These are phyloP conservation scores for Masnerella sp. DNA, from an alignment of 2,888 invertebrate genomes.

Conservation along the genomic window DNA sequence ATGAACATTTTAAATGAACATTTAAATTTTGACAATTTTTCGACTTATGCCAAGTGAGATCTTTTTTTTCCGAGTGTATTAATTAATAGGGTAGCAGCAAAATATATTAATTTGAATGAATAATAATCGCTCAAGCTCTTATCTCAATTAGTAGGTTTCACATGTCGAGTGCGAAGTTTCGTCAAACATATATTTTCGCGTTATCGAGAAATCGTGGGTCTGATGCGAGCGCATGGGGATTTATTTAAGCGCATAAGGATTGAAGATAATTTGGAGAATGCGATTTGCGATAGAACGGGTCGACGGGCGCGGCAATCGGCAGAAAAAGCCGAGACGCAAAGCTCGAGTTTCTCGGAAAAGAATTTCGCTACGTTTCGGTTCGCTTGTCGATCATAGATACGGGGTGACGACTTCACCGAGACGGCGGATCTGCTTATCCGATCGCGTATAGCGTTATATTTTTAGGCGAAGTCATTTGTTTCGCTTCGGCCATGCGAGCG, in stretches of 20 bases:
- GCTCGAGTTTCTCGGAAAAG: conserved; percentile 68
- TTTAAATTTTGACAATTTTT: too few species aligned
- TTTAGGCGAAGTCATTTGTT: too few species aligned
- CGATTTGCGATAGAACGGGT: too few species aligned
- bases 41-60: too few species aligned
- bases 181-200: conserved; percentile 48
- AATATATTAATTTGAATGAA: conserved; percentile 33
- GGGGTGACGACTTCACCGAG: too few species aligned
- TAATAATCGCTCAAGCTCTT: conserved; percentile 4
- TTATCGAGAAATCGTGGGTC: conserved; percentile 44
- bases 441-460: too few species aligned
- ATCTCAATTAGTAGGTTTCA: conserved; percentile 26
- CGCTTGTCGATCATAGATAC: conserved; percentile 70
- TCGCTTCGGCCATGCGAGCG: too few species aligned
- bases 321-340: conserved; percentile 18
- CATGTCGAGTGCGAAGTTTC: conserved; percentile 15
- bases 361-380: conserved; percentile 65
- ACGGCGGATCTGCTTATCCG: too few species aligned
- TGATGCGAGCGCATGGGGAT: conserved; percentile 33
- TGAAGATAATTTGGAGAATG: conserved; percentile 68
- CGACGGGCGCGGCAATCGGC: too few species aligned
- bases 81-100: too few species aligned
- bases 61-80: too few species aligned
- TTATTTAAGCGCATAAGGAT: conserved; percentile 45
- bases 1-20: too few species aligned